phyloP scores from a whole-genome alignment of 1,140 invertebrate genomes.

The Micrasema minimum region DNA sequence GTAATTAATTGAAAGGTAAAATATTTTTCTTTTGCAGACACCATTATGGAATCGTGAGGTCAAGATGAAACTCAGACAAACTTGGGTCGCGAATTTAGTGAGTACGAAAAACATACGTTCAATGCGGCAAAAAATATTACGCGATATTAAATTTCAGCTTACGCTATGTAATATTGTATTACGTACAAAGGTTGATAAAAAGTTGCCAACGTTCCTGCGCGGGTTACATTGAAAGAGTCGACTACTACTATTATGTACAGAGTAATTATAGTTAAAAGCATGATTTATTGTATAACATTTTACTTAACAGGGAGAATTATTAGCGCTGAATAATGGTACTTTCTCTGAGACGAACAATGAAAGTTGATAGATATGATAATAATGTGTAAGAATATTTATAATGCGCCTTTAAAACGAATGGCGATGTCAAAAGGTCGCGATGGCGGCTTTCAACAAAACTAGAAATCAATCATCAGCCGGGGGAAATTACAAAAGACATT shows the following conservation, averaged over 20 bases:
- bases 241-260: neutral
- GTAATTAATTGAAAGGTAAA: too few relatives aligned
- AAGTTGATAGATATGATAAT: constrained; percentile 12
- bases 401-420: constrained; percentile 3
- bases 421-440: constrained; percentile 18
- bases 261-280: neutral
- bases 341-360: constrained; percentile 25
- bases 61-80: too few relatives aligned
- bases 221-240: neutral
- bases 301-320: neutral
- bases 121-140: too few relatives aligned
- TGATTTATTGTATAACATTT: neutral
- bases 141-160: too few relatives aligned
- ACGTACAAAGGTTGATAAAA: neutral
- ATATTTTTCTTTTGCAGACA: too few relatives aligned
- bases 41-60: too few relatives aligned
- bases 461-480: constrained; percentile 27
- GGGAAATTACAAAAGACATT: constrained; percentile 8
- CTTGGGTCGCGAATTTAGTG: too few relatives aligned
- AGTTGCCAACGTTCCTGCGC: neutral
- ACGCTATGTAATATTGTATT: too few relatives aligned
- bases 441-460: constrained; percentile 23
- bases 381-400: constrained; percentile 1
- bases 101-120: too few relatives aligned
- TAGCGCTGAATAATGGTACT: constrained; percentile 6